Percentiles rank a stretch among this genome's conserved stretches.
These are phyloP conservation scores for Prochilodus magdalenae DNA, from an alignment of 2,113 vertebrate genomes.

Conservation along the genomic window DNA sequence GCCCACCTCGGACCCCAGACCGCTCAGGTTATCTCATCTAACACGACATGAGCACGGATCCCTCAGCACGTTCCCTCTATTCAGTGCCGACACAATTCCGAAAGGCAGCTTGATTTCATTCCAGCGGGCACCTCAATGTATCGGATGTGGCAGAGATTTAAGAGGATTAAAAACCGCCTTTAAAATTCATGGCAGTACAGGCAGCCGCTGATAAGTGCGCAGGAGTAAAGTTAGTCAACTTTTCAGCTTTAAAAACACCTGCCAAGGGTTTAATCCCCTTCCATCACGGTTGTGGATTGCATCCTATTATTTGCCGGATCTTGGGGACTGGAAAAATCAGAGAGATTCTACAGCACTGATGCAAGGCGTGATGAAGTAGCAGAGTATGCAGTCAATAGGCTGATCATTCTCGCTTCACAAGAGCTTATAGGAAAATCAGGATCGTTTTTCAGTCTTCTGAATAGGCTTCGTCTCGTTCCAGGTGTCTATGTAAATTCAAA, in stretches of 20 bases:
- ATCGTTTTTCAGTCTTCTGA: too few species aligned
- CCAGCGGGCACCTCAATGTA: conserved; percentile 42
- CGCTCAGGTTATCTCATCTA: conserved; percentile 35
- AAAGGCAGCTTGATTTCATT: conserved; percentile 46
- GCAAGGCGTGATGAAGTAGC: not conserved
- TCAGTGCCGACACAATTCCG: conserved; percentile 43
- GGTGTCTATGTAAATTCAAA: too few species aligned
- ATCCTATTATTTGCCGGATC: conserved; percentile 21
- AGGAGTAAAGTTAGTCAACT: conserved; percentile 51
- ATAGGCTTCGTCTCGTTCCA: too few species aligned
- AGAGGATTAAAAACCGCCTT: conserved; percentile 54
- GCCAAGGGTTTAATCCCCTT: conserved; percentile 12
- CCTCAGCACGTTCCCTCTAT: conserved; percentile 8
- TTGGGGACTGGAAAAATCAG: not conserved
- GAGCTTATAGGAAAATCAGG: not conserved
- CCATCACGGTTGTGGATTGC: conserved; percentile 30
- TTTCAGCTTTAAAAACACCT: conserved; percentile 38
- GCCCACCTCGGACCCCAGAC: conserved; percentile 11
- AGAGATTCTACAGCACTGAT: not conserved
- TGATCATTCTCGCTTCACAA: not conserved
- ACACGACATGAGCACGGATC: conserved; percentile 32
- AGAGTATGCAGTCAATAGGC: not conserved
- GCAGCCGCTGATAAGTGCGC: conserved; percentile 41
- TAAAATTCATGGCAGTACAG: conserved; percentile 44
- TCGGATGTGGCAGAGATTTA: conserved; percentile 53